These are phyloP conservation scores for Lypha dubia DNA, from an alignment of 2,888 invertebrate genomes.

Conservation along the genomic window DNA sequence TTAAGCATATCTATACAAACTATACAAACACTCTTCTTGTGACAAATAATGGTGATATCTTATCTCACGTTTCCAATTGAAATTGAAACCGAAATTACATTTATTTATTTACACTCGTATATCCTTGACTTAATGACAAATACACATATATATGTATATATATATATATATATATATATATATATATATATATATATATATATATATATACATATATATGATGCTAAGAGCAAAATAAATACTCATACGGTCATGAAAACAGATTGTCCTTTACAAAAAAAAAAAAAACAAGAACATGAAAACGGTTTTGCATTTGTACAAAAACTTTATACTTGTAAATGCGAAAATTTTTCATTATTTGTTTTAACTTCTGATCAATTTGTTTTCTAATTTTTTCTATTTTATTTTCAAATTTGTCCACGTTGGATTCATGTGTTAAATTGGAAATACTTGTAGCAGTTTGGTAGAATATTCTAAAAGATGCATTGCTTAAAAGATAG, in stretches of 20 bases:
- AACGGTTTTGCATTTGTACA: conserved; percentile 34
- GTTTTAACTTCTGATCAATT: conserved; percentile 33
- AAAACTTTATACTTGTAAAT: conserved; percentile 2
- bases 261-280: conserved; percentile 1
- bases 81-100: no score
- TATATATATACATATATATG: neutral
- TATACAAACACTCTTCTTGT: no score
- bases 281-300: neutral
- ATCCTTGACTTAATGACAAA: no score
- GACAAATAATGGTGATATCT: no score
- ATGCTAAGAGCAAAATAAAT: conserved; percentile 7
- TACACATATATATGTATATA: no score
- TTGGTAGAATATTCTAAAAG: conserved; percentile 7
- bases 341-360: conserved; percentile 36
- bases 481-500: conserved; percentile 30
- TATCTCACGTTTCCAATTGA: no score
- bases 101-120: no score
- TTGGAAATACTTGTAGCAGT: conserved; percentile 16
- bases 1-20: no score
- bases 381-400: conserved; percentile 18
- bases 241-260: neutral
- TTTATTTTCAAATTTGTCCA: neutral
- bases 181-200: no score
- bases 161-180: no score
- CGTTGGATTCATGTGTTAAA: conserved; percentile 13